These are phyloP conservation scores for Plebejus argus DNA, from an alignment of 2,888 invertebrate genomes.

Conservation along the genomic window DNA sequence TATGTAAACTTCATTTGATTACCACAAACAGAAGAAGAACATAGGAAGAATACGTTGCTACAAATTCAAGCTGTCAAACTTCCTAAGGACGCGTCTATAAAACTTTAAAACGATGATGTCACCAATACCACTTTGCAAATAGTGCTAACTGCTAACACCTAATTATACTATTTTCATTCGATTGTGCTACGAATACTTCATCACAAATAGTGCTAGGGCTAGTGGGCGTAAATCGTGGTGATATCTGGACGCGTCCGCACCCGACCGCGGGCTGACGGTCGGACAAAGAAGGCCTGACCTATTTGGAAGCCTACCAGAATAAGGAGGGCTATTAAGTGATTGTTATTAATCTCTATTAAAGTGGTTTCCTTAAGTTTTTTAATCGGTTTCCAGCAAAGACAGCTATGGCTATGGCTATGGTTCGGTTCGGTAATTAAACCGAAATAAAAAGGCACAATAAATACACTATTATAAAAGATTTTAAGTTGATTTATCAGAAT, in stretches of 20 bases:
- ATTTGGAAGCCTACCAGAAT: conserved; percentile 52
- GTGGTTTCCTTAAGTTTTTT: no score
- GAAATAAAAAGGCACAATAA: no score
- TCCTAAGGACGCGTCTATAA: no score
- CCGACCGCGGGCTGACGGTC: conserved; percentile 16
- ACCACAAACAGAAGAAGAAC: no score
- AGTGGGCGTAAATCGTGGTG: conserved; percentile 25
- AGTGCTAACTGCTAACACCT: not conserved
- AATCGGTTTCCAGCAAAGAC: no score
- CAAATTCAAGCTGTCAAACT: not conserved
- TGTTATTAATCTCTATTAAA: not conserved
- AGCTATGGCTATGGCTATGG: no score
- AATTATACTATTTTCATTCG: no score
- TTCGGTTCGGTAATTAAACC: no score
- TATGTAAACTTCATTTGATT: no score
- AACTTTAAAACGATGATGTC: not conserved
- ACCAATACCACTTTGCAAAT: not conserved
- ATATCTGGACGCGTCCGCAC: conserved; percentile 25
- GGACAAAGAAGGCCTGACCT: conserved; percentile 49
- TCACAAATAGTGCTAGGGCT: not conserved
- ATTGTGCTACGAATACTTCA: no score
- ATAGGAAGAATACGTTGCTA: not conserved
- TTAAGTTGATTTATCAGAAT: no score
- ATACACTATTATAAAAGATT: no score
- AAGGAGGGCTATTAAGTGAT: not conserved